A percentile compares a stretch with the other conserved stretches of the same genome.
These are phyloP conservation scores for Zaprionus lachaisei DNA, from an alignment of 1,140 invertebrate genomes.

Conservation along the genomic window DNA sequence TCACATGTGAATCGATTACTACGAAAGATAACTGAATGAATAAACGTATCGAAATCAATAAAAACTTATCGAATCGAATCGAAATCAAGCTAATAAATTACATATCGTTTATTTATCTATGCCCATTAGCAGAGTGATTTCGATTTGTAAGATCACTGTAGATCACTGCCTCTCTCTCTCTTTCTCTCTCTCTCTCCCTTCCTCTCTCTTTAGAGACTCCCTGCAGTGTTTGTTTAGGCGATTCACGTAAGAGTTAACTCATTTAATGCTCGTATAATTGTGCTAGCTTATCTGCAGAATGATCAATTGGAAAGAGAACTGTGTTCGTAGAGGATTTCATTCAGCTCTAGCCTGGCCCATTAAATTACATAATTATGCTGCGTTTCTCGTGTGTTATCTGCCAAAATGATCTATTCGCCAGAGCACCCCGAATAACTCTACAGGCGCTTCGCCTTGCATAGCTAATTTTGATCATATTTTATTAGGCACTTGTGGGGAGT, in stretches of 20 bases:
- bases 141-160: neutral
- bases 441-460: conserved; percentile 43
- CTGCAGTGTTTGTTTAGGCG: conserved; percentile 12
- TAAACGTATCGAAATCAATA: neutral
- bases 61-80: conserved; percentile 1
- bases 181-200: no score
- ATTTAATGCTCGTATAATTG: conserved; percentile 53
- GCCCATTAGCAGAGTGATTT: neutral
- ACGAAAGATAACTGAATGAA: neutral
- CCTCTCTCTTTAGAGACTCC: neutral
- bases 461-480: conserved; percentile 62
- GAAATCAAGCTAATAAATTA: neutral
- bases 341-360: neutral
- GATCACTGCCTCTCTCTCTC: neutral
- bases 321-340: neutral
- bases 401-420: conserved; percentile 39
- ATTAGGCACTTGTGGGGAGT: conserved; percentile 47
- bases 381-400: conserved; percentile 17
- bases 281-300: conserved; percentile 32
- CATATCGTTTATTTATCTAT: neutral
- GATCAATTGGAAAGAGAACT: conserved; percentile 36
- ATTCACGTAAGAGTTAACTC: conserved; percentile 38
- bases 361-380: conserved; percentile 59
- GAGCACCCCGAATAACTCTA: conserved; percentile 27
- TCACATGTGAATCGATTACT: neutral